Evolutionary conservation across 2,797 vertebrate genomes (phyloP), one percentile per base, ranked within the genome.

Genomic region (Ispidina picta): DNA sequence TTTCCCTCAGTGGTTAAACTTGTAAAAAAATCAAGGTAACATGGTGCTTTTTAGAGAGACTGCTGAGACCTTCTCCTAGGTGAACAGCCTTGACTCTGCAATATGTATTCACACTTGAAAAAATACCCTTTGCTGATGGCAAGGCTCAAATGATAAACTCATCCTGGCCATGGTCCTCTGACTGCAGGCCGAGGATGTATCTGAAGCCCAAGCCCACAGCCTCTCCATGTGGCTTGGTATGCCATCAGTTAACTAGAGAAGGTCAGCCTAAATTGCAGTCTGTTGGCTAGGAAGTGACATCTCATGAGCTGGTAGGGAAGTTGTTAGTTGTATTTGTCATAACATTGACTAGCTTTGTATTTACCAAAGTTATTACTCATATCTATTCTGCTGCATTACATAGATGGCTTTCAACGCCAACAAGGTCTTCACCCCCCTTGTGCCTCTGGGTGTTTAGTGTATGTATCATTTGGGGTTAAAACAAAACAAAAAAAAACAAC

Each of bases 321-420:
- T 37, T 37, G 35, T 37, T 37, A 37, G 35, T 37, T 37, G 77
- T 33, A 82, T 83, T 83, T 63, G 39, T 87, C 58, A 63, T 35
- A 55, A 72, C 22, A 4, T 39, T 54, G 16, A 88, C 86, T 22
- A 8, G n/a, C 72, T 94, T 95, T 92, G 33, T 85, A 88, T 85
- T 73, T 83, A 71, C 25, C 56, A 11, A 65, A 83, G 21, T 80
- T 90, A 93, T 59, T 52, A 71, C 41, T 91, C 19, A 20, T 51
- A 60, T 48, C 25, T 78, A 74, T 77, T 87, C 44, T 8, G 3
- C 23, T 84, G n/a, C 31, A 39, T 87, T 92, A 83, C 43, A 65
- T 44, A 22, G 18, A 73, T 86, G 59, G 66, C 51, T 95, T 93
- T 84, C 68, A 75, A 37, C 37, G 31, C 65, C 76, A 90, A 49